A percentile compares a stretch with the other conserved stretches of the same genome.
These are phyloP conservation scores for Dasysyrphus albostriatus DNA, from an alignment of 2,888 invertebrate genomes.

Conservation along the genomic window DNA sequence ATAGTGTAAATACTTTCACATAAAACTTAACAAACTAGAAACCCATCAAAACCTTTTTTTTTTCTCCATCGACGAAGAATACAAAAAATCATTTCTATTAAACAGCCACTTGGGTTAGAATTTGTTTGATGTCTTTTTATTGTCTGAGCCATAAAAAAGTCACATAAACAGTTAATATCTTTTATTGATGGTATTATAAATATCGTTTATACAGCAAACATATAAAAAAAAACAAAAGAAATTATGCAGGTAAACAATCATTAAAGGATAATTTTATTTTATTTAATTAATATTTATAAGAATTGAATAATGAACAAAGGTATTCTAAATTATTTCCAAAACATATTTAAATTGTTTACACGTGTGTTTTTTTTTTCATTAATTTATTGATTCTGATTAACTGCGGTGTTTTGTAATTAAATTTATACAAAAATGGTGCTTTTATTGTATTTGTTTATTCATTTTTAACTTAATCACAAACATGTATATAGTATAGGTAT, in stretches of 20 bases:
- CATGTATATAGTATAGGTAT: too few species aligned
- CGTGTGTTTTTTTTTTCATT: slow-evolving; percentile 18
- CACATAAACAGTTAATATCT: slow-evolving; percentile 73
- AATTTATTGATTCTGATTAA: not conserved
- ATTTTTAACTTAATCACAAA: not conserved
- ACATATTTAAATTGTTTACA: not conserved
- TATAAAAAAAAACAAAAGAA: not conserved
- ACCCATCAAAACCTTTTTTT: slow-evolving; percentile 39
- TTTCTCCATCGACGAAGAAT: not conserved
- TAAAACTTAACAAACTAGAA: slow-evolving; percentile 6
- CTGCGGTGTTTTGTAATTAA: not conserved
- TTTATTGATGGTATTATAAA: slow-evolving; percentile 45
- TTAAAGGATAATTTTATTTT: slow-evolving; percentile 18
- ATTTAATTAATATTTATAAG: not conserved
- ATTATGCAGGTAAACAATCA: slow-evolving; percentile 34
- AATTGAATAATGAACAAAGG: not conserved
- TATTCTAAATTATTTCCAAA: not conserved
- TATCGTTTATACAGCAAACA: not conserved
- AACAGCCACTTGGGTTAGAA: slow-evolving; percentile 61
- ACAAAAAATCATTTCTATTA: slow-evolving; percentile 57
- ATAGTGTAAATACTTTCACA: slow-evolving; percentile 10
- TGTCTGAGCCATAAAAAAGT: slow-evolving; percentile 52
- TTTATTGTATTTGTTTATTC: not conserved
- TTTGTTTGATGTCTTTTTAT: slow-evolving; percentile 38
- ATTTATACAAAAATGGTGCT: not conserved